Conservation (phyloP, 2,113 vertebrate species). For the Atrichornis clamosus region DNA sequence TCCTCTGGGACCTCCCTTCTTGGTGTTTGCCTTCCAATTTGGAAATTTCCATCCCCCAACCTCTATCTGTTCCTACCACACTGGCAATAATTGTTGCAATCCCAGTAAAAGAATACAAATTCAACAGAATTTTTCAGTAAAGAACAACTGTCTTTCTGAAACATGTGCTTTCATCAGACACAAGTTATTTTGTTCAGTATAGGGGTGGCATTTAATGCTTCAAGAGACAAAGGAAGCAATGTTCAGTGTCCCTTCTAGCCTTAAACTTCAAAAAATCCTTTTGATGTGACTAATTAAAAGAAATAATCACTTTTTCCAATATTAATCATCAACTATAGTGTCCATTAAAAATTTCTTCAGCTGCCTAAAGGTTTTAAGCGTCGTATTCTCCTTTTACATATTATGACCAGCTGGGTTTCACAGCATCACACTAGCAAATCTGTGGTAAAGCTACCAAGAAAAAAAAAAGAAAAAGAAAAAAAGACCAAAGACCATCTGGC, state of each 20-base stretch:
- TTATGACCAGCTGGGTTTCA: constrained; percentile 15
- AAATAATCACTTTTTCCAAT: not conserved
- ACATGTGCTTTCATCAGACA: constrained; percentile 20
- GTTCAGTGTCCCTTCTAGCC: constrained; percentile 3
- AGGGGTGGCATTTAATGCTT: not conserved
- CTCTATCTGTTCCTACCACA: constrained; percentile 3
- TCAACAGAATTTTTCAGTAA: constrained; percentile 4
- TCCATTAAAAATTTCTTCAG: constrained; percentile 6
- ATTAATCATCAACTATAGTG: not conserved
- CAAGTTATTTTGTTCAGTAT: constrained; percentile 37
- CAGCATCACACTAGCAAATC: not conserved
- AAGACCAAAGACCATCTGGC: not conserved
- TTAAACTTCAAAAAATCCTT: constrained; percentile 40
- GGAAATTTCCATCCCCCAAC: constrained; percentile 18
- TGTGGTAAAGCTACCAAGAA: not conserved
- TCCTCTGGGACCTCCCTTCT: not conserved
- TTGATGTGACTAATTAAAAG: constrained; percentile 2
- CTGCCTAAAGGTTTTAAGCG: not conserved
- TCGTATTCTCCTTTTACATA: not conserved
- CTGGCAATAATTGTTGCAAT: constrained; percentile 23
- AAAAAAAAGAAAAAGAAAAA: not conserved
- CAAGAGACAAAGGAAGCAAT: constrained; percentile 39
- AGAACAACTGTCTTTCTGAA: constrained; percentile 35
- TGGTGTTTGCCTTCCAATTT: not conserved
- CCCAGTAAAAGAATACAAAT: constrained; percentile 27